Evolutionary conservation across 1,140 invertebrate genomes (phyloP).

Genomic region (Nylanderia fulva): DNA sequence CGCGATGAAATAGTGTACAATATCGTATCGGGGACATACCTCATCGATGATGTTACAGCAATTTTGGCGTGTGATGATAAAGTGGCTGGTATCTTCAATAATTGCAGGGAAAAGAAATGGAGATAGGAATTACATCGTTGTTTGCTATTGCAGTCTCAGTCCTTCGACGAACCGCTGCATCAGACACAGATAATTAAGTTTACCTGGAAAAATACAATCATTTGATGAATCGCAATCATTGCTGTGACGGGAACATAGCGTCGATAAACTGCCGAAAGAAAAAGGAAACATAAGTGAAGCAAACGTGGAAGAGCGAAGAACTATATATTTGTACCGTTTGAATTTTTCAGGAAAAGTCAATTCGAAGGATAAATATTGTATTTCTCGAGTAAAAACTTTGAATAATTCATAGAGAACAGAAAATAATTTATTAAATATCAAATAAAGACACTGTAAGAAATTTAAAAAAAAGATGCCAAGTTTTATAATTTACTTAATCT

Average conservation of each 20-base stretch:
- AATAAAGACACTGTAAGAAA: no score
- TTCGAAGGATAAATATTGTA: no score
- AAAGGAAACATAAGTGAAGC: background rate
- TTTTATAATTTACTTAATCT: no score
- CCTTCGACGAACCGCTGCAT: background rate
- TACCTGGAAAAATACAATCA: conserved; percentile 18
- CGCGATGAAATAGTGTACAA: background rate
- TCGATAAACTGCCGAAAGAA: conserved; percentile 32
- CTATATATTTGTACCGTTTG: background rate
- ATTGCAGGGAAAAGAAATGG: conserved; percentile 29
- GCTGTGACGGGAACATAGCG: conserved; percentile 15
- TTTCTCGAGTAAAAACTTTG: no score
- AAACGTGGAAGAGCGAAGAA: background rate
- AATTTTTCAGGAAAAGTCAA: no score
- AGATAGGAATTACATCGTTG: background rate
- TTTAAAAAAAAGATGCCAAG: no score
- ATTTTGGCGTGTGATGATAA: conserved; percentile 56
- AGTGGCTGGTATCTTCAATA: background rate
- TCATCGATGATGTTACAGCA: conserved; percentile 1
- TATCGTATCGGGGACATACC: conserved; percentile 49
- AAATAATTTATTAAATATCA: no score
- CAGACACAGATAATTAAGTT: conserved; percentile 30
- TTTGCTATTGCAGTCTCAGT: background rate
- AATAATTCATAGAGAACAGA: no score
- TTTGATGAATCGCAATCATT: conserved; percentile 10